Evolutionary conservation across 1,140 invertebrate species (phyloP), one percentile per base, ranked within the genome.

Genomic region (Parapsyche elsis): DNA sequence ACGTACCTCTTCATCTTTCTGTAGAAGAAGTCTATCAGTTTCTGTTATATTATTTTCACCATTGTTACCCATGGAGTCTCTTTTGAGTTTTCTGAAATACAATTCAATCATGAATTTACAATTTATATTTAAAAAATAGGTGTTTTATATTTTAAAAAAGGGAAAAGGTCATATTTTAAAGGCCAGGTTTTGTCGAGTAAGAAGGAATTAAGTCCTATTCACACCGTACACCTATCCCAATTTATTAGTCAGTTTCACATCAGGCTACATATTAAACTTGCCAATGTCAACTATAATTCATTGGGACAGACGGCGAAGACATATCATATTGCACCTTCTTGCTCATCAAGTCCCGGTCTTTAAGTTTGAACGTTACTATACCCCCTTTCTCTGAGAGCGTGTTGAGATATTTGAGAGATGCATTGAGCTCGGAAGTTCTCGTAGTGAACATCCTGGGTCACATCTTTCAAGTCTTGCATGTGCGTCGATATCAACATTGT

Each of bases 401-500:
- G 94, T 86, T 96, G 94, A 9, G 95, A 96, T 87, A 96, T 96
- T 88, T 95, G 95, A 9, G 94, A 95, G 84, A 96, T 96, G 87
- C 94, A 95, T 87, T 96, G 95, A 26, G 95, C 95, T 80, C 97
- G 91, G 89, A 97, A 99, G 88, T 98, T 98, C 88, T 99, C 97
- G 87, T 98, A 98, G 87, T 98, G 97, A 4, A 98, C 95, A 87
- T 98, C 96, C 85, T 97, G 94, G 0, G 97, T 98, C 0, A 97
- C 95, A 85, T 98, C 96, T 87, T 98, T 98, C 71, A 98, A 88
- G 88, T 98, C 97, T 86, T 98, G 96, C 95, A 98, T 96, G 86
- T 98, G 96, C 45, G 96, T 97, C 9, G 95, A 96, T 84, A 99
- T 99, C 57, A 99, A 89, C 94, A 99, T 98, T 81, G 97, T 98